Conservation (phyloP, 2,113 vertebrate genomes). For the Hydropotes inermis region DNA sequence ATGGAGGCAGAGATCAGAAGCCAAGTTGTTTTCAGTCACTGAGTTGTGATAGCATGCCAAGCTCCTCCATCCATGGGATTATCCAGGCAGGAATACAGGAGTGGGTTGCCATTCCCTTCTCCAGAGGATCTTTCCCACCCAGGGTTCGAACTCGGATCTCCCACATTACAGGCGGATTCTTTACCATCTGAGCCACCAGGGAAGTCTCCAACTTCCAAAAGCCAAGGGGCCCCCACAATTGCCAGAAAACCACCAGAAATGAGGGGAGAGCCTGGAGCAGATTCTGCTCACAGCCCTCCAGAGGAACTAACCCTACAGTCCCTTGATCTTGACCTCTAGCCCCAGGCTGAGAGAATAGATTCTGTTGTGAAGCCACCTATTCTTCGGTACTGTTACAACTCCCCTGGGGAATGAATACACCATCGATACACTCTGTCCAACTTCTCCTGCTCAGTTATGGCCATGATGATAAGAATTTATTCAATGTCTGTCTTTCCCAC, state of each 20-base stretch:
- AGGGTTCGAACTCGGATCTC: not conserved
- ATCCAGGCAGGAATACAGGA: not conserved
- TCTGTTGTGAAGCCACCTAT: not conserved
- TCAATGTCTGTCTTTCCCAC: not conserved
- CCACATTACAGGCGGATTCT: not conserved
- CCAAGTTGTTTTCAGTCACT: not conserved
- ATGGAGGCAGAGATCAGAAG: not conserved
- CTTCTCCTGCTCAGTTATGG: not conserved
- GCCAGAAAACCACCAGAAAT: not conserved
- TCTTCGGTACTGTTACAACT: no score
- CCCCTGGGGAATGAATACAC: not conserved
- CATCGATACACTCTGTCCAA: not conserved
- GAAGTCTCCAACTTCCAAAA: not conserved
- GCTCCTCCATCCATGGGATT: not conserved
- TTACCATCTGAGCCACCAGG: not conserved
- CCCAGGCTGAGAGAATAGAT: not conserved
- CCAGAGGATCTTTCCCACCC: not conserved
- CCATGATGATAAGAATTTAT: not conserved
- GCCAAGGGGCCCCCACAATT: not conserved
- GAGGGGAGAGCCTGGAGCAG: not conserved
- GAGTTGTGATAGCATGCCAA: accelerated
- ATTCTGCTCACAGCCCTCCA: not conserved
- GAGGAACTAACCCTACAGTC: no score
- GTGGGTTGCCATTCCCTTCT: not conserved
- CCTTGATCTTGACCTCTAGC: not conserved